Base-by-base conservation (phyloP, 1,140 invertebrate genomes). In the Eumaeus atala region DNA sequence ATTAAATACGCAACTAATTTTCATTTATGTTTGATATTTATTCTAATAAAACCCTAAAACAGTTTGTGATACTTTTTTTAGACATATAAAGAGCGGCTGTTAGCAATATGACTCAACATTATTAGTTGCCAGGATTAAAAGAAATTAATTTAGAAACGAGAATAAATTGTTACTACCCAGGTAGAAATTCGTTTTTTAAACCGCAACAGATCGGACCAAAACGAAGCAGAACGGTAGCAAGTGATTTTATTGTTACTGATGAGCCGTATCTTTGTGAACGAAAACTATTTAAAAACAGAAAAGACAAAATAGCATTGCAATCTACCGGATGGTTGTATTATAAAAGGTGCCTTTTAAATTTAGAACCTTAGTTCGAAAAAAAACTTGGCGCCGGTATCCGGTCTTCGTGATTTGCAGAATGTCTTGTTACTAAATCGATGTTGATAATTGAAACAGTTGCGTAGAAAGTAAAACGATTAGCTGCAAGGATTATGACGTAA, bases 61-160 rank as follows among this genome's bases (percentile, higher is more conserved):
- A 2, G 6, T 3, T 28, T 28, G 6, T 28, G 21, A 28, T 28
- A 28, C 21, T 28, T 28, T 28, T n/a, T 53, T 59, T 61, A 59
- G 61, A 67, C 58, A 57, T 62, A 63, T 66, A 69, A 81, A 76
- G 74, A 77, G 78, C 72, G 55, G 67, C 65, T 67, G 72, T 67
- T 78, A 70, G 73, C 70, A 74, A 64, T 75, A 75, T 86, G 83
- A 86, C 79, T 86, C 67, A 68, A 70, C 81, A 82, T 17, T 77
- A 76, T 79, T 68, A 48, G 61, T 61, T 61, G 65, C 62, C 62
- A 67, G 62, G 74, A 73, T 80, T 77, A 78, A 68, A 81, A 54
- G 64, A 80, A 83, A 84, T 87, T 87, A 83, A 87, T 87, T 86
- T 84, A 70, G 61, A 56, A 74, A 69, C 56, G 69, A 72, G 70